These are phyloP conservation scores for Rana temporaria DNA, from an alignment of 2,113 vertebrate species.

Conservation along the genomic window DNA sequence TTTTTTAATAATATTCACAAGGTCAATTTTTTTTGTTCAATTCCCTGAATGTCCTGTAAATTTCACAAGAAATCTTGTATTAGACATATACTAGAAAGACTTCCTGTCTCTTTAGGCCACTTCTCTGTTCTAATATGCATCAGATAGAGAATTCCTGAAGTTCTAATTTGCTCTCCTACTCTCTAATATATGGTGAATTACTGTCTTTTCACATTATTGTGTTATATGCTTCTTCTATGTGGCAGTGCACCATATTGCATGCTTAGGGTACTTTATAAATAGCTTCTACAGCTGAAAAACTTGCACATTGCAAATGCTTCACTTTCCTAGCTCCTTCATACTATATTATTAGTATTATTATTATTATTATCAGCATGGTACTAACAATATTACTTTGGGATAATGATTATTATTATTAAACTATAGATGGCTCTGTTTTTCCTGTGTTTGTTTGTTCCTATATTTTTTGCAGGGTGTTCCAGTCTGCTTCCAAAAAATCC, in stretches of 20 bases:
- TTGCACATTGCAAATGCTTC: neutral
- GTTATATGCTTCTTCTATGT: neutral
- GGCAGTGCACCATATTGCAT: neutral
- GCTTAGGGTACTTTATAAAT: neutral
- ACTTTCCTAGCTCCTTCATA: neutral
- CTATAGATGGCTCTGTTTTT: too few species aligned
- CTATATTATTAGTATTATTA: neutral
- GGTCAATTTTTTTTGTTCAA: conserved; percentile 22
- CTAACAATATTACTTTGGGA: too few species aligned
- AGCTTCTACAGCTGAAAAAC: neutral
- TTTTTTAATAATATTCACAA: conserved; percentile 3
- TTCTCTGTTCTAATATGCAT: neutral
- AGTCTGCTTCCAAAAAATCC: too few species aligned
- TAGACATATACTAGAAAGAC: neutral
- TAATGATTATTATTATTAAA: too few species aligned
- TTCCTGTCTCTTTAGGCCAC: conserved; percentile 11
- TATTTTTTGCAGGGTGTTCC: too few species aligned
- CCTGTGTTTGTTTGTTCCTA: too few species aligned
- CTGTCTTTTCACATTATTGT: conserved; percentile 19
- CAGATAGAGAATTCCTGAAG: conserved; percentile 8
- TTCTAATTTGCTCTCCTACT: neutral
- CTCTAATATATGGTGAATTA: conserved; percentile 26
- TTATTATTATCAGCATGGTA: too few species aligned
- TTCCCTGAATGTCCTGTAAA: conserved; percentile 38
- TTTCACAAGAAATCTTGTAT: conserved; percentile 34